These are phyloP conservation scores for Epinephelus cyanopodus DNA, from an alignment of 2,113 vertebrate genomes.

Conservation along the genomic window DNA sequence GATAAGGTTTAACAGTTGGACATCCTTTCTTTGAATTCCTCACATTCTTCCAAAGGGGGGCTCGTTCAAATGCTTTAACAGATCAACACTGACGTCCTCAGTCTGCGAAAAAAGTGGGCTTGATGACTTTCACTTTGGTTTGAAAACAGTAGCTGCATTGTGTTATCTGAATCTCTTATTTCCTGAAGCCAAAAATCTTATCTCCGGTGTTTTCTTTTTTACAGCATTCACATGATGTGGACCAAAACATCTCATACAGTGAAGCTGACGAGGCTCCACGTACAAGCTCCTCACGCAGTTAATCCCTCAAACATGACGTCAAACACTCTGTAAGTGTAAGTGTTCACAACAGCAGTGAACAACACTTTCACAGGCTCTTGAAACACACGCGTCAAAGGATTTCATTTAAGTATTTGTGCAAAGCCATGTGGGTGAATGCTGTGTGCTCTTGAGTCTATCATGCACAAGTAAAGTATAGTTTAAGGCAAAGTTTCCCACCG, in stretches of 20 bases:
- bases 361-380: neutral
- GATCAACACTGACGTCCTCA: conserved; percentile 44
- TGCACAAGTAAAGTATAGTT: neutral
- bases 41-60: conserved; percentile 62
- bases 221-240: neutral
- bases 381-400: conserved; percentile 21
- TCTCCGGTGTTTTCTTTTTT: neutral
- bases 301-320: neutral
- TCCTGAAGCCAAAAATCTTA: neutral
- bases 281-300: neutral
- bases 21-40: conserved; percentile 67
- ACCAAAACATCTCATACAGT: neutral
- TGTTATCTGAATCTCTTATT: neutral
- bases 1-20: conserved; percentile 75
- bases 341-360: neutral
- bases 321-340: neutral
- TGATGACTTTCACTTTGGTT: conserved; percentile 30
- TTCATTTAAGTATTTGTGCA: neutral
- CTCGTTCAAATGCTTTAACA: conserved; percentile 60
- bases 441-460: neutral
- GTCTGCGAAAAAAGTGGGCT: neutral
- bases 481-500: neutral
- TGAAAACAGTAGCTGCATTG: conserved; percentile 27
- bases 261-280: neutral
- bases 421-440: neutral